Evolutionary conservation across 2,888 invertebrate genomes (phyloP).

Genomic region (Callyntrura sp.): DNA sequence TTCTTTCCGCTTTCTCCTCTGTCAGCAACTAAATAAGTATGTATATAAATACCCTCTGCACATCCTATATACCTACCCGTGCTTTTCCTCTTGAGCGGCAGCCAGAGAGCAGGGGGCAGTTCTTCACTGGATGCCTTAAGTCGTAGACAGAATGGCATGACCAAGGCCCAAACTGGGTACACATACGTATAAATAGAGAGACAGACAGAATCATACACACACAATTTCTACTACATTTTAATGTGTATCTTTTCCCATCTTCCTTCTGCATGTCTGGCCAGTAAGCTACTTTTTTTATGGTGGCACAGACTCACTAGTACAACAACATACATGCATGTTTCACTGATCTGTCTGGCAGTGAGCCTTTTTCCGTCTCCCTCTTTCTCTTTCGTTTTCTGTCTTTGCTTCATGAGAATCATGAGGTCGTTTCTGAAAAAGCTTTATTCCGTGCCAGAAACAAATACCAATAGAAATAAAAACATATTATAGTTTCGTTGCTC

Average conservation of each 20-base stretch:
- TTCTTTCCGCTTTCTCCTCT: conserved; percentile 62
- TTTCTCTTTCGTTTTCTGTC: conserved; percentile 23
- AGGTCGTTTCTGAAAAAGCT: conserved; percentile 69
- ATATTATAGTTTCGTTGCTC: conserved; percentile 14
- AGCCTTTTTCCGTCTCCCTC: conserved; percentile 49
- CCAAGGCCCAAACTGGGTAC: conserved; percentile 31
- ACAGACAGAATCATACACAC: conserved; percentile 24
- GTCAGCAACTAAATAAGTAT: conserved; percentile 14
- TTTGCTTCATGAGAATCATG: conserved; percentile 68
- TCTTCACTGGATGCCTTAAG: conserved; percentile 44
- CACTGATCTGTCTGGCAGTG: conserved; percentile 68
- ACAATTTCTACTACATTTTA: conserved; percentile 43
- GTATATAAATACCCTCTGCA: conserved; percentile 7
- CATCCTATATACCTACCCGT: background rate
- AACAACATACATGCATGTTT: conserved; percentile 69
- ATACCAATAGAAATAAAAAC: conserved; percentile 48
- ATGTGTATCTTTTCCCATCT: conserved; percentile 56
- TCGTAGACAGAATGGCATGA: conserved; percentile 56
- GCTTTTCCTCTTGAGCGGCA: conserved; percentile 42
- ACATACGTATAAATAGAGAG: conserved; percentile 5
- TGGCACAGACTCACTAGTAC: conserved; percentile 22
- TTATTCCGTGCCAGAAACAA: conserved; percentile 75
- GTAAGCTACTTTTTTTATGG: conserved; percentile 60
- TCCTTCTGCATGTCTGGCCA: conserved; percentile 46
- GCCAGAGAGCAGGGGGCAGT: conserved; percentile 69